Base-by-base conservation (phyloP, 1,140 invertebrate genomes). In the Ericerus pela region DNA sequence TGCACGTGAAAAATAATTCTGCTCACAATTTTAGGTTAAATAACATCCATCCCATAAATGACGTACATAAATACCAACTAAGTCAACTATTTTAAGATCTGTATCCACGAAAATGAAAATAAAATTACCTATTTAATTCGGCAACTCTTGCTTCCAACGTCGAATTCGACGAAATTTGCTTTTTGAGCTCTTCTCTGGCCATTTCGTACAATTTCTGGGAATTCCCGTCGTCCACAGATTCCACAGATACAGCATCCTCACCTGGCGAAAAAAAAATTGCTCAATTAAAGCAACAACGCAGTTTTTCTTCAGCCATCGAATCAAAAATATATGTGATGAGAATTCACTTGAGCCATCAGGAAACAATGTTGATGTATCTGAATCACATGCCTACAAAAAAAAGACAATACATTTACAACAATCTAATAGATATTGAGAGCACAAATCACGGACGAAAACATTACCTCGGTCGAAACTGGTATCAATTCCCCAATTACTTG, bases 401-500 rank as follows among this genome's bases (percentile, higher is more conserved):
- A n/a, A n/a, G n/a, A n/a, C n/a, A n/a, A n/a, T n/a, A n/a, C n/a
- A n/a, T n/a, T n/a, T n/a, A n/a, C n/a, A n/a, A n/a, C n/a, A n/a
- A n/a, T n/a, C n/a, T n/a, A n/a, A n/a, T n/a, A n/a, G n/a, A n/a
- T n/a, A n/a, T n/a, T n/a, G n/a, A n/a, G n/a, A n/a, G n/a, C n/a
- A n/a, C n/a, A n/a, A n/a, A n/a, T 33, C 30, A 10, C 64, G 14
- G 65, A 69, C 38, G 67, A 66, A 53, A 63, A 60, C 16, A 62
- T 60, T 57, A 69, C 67, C 33, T 69, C 69, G 41, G 56, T 61
- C 11, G 67, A 66, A 10, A 75, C 64, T 14, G 74, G 74, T 12
- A 72, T 74, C 26, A 76, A 56, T 65, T 75, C 73, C 11, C 73
- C 74, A 37, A 75, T 65, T 59, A 63, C 65, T 24, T 63, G 53